A percentile compares a stretch with the other conserved stretches of the same genome.
Conservation (phyloP, 2,797 vertebrate species). For the Coregonus suidteri region DNA sequence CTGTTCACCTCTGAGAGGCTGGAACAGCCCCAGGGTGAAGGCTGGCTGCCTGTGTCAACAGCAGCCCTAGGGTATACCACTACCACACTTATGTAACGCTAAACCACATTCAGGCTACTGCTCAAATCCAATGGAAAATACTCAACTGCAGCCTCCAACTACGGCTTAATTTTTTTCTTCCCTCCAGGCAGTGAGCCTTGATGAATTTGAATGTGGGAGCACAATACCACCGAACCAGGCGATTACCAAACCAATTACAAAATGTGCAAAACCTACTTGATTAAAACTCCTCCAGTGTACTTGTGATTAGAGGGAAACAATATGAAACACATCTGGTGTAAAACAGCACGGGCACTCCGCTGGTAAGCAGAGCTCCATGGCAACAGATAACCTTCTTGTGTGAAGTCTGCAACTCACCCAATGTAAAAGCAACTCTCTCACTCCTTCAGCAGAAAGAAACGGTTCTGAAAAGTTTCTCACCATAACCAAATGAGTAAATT, state of each 20-base stretch:
- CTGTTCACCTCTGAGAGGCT: conserved; percentile 4
- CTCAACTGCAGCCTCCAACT: not conserved
- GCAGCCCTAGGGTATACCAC: not conserved
- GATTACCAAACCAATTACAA: not conserved
- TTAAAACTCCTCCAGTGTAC: not conserved
- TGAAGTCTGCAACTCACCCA: not conserved
- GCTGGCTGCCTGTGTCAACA: not conserved
- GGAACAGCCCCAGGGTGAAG: not conserved
- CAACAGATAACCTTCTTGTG: not conserved
- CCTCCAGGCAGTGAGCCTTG: not conserved
- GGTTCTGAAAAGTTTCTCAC: not conserved
- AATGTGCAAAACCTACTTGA: not conserved
- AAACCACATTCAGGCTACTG: conserved; percentile 7
- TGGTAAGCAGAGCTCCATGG: conserved; percentile 7
- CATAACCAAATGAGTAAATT: not conserved
- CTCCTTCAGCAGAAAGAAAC: not conserved
- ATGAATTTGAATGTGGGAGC: not conserved
- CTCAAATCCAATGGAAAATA: conserved; percentile 6
- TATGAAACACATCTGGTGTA: not conserved
- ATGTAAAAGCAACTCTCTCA: not conserved
- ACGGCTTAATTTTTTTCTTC: not conserved
- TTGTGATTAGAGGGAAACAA: not conserved
- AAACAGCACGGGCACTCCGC: not conserved
- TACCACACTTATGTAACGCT: conserved; percentile 9
- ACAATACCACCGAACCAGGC: not conserved